These are phyloP conservation scores for Pithys albifrons DNA, from an alignment of 2,113 vertebrate genomes.

Conservation along the genomic window DNA sequence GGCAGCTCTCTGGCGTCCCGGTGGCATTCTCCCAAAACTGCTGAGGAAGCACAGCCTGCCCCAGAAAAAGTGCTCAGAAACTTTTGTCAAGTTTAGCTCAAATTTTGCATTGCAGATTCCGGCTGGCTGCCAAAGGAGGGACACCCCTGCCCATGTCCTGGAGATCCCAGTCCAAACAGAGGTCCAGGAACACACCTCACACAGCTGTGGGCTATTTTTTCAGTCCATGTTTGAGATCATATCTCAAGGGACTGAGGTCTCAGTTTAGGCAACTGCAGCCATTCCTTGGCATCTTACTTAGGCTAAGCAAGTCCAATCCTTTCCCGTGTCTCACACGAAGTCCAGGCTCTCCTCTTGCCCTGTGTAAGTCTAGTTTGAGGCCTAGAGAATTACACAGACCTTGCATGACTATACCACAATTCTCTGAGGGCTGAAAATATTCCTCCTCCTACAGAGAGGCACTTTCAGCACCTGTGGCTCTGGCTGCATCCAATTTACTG, in stretches of 20 bases:
- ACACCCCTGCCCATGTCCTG: accelerated
- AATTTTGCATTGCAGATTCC: neutral
- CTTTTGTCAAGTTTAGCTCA: neutral
- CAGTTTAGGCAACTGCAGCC: neutral
- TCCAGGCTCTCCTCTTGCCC: neutral
- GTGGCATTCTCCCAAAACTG: neutral
- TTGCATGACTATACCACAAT: neutral
- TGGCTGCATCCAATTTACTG: neutral
- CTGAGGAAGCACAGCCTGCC: neutral
- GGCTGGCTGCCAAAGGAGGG: accelerated
- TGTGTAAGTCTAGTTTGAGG: neutral
- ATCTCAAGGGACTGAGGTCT: accelerated
- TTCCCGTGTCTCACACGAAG: neutral
- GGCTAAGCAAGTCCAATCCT: neutral
- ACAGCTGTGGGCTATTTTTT: accelerated
- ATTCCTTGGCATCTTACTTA: neutral
- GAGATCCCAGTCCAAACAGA: neutral
- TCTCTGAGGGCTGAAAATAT: neutral
- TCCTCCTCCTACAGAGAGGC: neutral
- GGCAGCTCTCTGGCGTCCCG: accelerated
- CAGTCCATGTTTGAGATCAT: accelerated
- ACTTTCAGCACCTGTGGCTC: neutral
- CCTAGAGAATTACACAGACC: neutral
- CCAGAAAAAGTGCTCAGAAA: neutral
- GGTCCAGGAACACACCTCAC: accelerated